phyloP scores from a whole-genome alignment of 2,888 invertebrate genomes.

The Cyclophora albipunctata region DNA sequence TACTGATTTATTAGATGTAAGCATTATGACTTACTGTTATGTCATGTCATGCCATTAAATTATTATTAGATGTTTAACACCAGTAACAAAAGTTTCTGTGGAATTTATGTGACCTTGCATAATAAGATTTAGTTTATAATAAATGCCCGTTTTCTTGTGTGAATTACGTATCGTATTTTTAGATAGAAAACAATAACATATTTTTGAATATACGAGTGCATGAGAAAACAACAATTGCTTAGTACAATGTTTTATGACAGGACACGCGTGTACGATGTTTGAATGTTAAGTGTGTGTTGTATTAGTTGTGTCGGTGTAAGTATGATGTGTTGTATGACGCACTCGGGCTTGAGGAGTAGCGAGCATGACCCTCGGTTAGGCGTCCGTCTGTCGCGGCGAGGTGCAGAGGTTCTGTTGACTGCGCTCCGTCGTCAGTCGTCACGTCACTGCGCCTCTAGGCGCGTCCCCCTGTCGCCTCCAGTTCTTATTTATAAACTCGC shows the following conservation, averaged over 20 bases:
- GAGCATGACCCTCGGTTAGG: slow-evolving; percentile 33
- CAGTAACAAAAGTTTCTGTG: too few species aligned
- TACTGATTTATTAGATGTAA: too few species aligned
- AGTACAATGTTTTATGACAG: slow-evolving; percentile 5
- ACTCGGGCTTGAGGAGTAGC: slow-evolving; percentile 41
- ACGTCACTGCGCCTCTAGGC: slow-evolving; percentile 56
- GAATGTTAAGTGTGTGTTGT: slow-evolving; percentile 52
- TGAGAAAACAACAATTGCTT: too few species aligned
- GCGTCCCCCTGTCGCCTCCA: slow-evolving; percentile 66
- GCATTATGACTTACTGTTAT: too few species aligned
- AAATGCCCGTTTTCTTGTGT: too few species aligned
- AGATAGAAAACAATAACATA: too few species aligned
- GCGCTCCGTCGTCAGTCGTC: slow-evolving; percentile 29
- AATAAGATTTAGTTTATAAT: too few species aligned
- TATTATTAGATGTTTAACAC: too few species aligned
- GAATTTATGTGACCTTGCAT: too few species aligned
- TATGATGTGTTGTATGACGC: slow-evolving; percentile 44
- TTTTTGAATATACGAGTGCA: too few species aligned
- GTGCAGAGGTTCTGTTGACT: slow-evolving; percentile 30
- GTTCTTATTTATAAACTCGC: slow-evolving; percentile 60
- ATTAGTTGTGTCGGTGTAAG: slow-evolving; percentile 39
- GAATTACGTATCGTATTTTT: too few species aligned
- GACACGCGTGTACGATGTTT: slow-evolving; percentile 35
- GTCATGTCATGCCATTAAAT: too few species aligned
- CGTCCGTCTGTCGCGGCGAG: slow-evolving; percentile 50